Evolutionary conservation across 1,140 invertebrate genomes (phyloP).

Genomic region (Lepidurus apus): DNA sequence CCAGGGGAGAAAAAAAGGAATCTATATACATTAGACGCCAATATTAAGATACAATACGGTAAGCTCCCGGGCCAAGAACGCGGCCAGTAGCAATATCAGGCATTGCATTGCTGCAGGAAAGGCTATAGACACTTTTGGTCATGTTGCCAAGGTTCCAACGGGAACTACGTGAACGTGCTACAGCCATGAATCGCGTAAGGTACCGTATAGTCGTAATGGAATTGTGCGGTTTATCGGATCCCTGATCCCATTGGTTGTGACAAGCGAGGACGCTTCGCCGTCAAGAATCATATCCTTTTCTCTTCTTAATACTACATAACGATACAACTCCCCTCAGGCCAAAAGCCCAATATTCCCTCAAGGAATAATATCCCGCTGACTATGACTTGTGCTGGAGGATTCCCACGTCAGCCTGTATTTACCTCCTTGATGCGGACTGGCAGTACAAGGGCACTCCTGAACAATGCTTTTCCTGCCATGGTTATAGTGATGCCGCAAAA

Average conservation of each 20-base stretch:
- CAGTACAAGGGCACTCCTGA: background rate
- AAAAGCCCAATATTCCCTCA: background rate
- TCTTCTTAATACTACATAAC: slow-evolving; percentile 14
- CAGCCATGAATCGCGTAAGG: background rate
- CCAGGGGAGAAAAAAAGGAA: too few species aligned
- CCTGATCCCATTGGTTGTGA: background rate
- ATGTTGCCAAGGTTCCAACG: background rate
- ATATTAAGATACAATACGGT: too few species aligned
- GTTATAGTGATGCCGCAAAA: background rate
- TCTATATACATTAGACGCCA: too few species aligned
- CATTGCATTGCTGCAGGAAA: too few species aligned
- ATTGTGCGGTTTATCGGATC: slow-evolving; percentile 10
- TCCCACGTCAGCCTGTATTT: background rate
- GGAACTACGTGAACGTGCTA: background rate
- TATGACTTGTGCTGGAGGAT: background rate
- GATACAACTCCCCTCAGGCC: background rate
- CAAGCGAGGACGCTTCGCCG: background rate
- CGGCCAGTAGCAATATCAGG: too few species aligned
- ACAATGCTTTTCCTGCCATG: slow-evolving; percentile 11
- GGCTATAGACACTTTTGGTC: background rate
- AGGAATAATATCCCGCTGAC: background rate
- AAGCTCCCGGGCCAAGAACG: too few species aligned
- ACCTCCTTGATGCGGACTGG: background rate
- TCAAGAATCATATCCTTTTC: background rate
- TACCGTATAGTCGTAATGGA: background rate